phyloP scores from a whole-genome alignment of 2,888 invertebrate genomes.

The Netelia inedita region DNA sequence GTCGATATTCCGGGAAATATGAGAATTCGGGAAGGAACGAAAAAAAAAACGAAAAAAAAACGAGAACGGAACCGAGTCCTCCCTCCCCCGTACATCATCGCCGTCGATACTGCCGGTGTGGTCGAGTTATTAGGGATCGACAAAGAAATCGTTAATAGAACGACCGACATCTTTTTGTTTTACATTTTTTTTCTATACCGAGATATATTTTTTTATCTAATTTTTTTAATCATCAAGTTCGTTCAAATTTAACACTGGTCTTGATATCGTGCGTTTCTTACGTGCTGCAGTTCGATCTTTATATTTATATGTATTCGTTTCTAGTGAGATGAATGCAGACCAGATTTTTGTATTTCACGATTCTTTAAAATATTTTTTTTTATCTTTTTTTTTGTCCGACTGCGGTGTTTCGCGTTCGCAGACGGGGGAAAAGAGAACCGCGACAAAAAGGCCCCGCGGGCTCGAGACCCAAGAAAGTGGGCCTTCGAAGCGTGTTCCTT shows the following conservation, averaged over 20 bases:
- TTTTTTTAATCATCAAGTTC: background rate
- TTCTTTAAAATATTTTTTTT: conserved; percentile 17
- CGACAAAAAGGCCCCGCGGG: conserved; percentile 52
- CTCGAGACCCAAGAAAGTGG: conserved; percentile 43
- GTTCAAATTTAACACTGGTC: background rate
- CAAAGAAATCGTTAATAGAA: conserved; percentile 27
- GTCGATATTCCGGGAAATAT: conserved; percentile 50
- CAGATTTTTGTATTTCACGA: conserved; percentile 45
- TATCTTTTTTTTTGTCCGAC: conserved; percentile 13
- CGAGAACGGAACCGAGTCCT: too few relatives aligned
- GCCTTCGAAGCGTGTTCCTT: conserved; percentile 32
- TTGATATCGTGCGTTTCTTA: background rate
- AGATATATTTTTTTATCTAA: background rate
- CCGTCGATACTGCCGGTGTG: conserved; percentile 16
- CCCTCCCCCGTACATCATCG: conserved; percentile 4
- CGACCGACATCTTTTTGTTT: background rate
- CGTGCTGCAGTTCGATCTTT: background rate
- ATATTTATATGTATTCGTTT: background rate
- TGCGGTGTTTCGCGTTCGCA: conserved; percentile 48
- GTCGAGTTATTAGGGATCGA: conserved; percentile 58
- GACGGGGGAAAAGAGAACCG: background rate
- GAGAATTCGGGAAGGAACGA: conserved; percentile 38
- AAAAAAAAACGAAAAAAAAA: background rate
- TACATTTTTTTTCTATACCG: background rate
- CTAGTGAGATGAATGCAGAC: conserved; percentile 31